These are phyloP conservation scores for Auanema sp. DNA, from an alignment of 2,888 invertebrate genomes.

Conservation along the genomic window DNA sequence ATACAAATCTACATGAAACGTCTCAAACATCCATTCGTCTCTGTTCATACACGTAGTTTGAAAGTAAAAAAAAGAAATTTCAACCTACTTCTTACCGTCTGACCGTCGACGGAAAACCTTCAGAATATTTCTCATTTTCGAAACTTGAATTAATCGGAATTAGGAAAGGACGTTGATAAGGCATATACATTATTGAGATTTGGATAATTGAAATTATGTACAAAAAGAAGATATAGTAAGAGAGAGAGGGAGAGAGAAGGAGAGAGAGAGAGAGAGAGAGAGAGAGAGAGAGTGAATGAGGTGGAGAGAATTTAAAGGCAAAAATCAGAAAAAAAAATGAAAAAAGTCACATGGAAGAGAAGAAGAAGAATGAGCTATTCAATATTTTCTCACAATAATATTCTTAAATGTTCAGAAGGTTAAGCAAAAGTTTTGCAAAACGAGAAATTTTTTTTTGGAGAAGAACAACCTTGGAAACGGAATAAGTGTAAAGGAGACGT, in stretches of 20 bases:
- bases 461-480: neutral
- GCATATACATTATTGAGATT: too few relatives aligned
- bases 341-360: neutral
- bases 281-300: conserved; percentile 14
- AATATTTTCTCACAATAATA: neutral
- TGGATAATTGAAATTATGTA: conserved; percentile 1
- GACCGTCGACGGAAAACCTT: conserved; percentile 16
- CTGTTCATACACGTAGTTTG: neutral
- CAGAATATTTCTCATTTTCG: conserved; percentile 13
- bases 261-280: conserved; percentile 10
- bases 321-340: too few relatives aligned
- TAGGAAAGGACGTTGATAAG: neutral
- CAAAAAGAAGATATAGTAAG: neutral
- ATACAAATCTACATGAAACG: neutral
- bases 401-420: neutral
- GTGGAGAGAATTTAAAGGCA: neutral
- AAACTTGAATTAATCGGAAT: too few relatives aligned
- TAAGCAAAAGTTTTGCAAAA: neutral
- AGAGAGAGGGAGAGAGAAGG: conserved; percentile 8
- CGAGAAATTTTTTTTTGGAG: neutral
- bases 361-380: too few relatives aligned
- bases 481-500: neutral
- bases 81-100: conserved; percentile 18
- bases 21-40: neutral
- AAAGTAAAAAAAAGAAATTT: neutral